phyloP scores from a whole-genome alignment of 1,140 invertebrate genomes.

The Drosophila triauraria region DNA sequence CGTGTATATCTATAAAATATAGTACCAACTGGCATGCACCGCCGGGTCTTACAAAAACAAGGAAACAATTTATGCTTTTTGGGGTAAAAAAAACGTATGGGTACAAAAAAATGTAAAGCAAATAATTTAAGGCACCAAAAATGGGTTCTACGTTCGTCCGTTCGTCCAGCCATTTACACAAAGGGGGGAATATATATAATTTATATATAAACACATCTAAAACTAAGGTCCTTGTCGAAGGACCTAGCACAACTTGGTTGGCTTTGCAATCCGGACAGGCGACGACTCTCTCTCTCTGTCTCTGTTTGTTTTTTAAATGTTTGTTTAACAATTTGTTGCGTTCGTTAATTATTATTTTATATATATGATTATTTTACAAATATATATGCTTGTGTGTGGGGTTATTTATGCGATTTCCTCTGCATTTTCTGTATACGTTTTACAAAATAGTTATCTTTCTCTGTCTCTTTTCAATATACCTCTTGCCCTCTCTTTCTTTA shows the following conservation, averaged over 20 bases:
- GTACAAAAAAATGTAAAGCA: slow-evolving; percentile 36
- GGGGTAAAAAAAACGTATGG: neutral
- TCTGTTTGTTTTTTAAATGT: slow-evolving; percentile 16
- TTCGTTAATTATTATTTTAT: slow-evolving; percentile 17
- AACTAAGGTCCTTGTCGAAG: slow-evolving; percentile 11
- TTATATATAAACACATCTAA: neutral
- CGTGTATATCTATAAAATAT: neutral
- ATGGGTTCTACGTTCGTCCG: slow-evolving; percentile 36
- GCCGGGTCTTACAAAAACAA: neutral
- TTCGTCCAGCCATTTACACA: slow-evolving; percentile 39
- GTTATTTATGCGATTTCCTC: slow-evolving; percentile 50
- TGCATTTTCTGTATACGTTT: slow-evolving; percentile 51
- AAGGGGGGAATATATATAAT: neutral
- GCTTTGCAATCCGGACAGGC: slow-evolving; percentile 24
- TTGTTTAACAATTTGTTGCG: slow-evolving; percentile 27
- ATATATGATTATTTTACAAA: slow-evolving; percentile 53
- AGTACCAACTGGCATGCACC: slow-evolving; percentile 11
- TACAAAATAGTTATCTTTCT: slow-evolving; percentile 69
- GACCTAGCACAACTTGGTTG: slow-evolving; percentile 27
- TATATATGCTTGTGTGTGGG: slow-evolving; percentile 40
- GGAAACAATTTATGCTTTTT: slow-evolving; percentile 7
- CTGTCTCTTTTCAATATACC: slow-evolving; percentile 5
- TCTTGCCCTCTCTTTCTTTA: slow-evolving; percentile 14
- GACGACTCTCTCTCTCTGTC: neutral
- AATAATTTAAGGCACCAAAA: slow-evolving; percentile 75